Base-by-base conservation (phyloP, 2,113 vertebrate genomes). In the Parus major region DNA sequence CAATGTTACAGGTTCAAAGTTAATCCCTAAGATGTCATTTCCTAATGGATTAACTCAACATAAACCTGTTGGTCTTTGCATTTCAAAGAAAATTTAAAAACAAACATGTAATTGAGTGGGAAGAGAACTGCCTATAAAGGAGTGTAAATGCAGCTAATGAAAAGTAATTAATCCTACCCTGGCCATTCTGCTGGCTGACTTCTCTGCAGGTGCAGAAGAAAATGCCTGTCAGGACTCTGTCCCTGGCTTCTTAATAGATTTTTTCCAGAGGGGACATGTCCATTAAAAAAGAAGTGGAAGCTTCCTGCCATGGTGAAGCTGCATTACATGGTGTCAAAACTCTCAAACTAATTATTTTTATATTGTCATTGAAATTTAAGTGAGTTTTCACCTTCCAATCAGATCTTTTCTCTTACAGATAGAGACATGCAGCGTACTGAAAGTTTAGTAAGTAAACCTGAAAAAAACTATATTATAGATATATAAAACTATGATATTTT, bases 401-500 rank as follows among this genome's bases (percentile, higher is more conserved):
- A 79, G 59, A 88, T 42, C 83, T 76, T 80, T 80, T 63, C 36
- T 35, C 28, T 93, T 94, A 89, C 15, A 73, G 63, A 25, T 53
- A 31, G 31, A 29, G 23, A 82, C 28, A 11, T 46, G 13, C 16
- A 15, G 64, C 1, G 0, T 81, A 68, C 22, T 50, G 27, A 20
- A 47, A 78, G 14, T 52, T 61, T 12, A 47, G 42, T 53, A 53
- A 19, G 14, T 77, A 95, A 95, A 92, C 27, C 6, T 57, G 52
- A 93, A 93, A 41, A 10, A 64, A 64, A 75, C 65, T 24, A 39
- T 86, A 36, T n/a, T 71, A n/a, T n/a, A n/a, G n/a, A n/a, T n/a
- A n/a, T n/a, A n/a, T n/a, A n/a, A n/a, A n/a, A n/a, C n/a, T n/a
- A 68, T 52, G 11, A 7, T 87, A 91, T 86, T 95, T 95, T 91